Evolutionary conservation across 2,113 vertebrate genomes (phyloP).

Genomic region (Meriones unguiculatus): DNA sequence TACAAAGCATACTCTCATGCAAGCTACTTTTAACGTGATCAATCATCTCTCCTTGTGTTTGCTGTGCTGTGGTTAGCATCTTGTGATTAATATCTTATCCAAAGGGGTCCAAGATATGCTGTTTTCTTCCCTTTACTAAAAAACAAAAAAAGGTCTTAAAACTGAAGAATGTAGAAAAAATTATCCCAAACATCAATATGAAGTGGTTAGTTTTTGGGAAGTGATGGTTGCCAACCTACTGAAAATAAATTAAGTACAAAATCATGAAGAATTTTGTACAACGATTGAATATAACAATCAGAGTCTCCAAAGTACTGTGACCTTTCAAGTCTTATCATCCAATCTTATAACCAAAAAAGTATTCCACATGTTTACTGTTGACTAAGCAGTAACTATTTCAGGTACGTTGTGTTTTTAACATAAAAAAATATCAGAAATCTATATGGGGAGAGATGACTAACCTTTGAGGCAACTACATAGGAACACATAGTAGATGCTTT

Average conservation of each 20-base stretch:
- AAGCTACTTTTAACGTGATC: slow-evolving; percentile 54
- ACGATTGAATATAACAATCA: not conserved
- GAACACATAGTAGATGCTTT: not conserved
- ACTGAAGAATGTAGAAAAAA: slow-evolving; percentile 10
- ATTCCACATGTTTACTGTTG: not conserved
- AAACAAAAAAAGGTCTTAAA: slow-evolving; percentile 9
- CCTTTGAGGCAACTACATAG: not conserved
- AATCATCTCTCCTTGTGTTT: slow-evolving; percentile 27
- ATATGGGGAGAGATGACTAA: not conserved
- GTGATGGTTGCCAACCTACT: not conserved
- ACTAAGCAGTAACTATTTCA: slow-evolving; percentile 15
- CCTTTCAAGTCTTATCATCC: not conserved
- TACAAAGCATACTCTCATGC: slow-evolving; percentile 43
- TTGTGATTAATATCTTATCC: slow-evolving; percentile 18
- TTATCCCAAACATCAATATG: not conserved
- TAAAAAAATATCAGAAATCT: not conserved
- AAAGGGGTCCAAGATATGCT: not conserved
- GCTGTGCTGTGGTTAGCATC: not conserved
- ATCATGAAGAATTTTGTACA: not conserved
- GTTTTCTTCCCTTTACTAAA: not conserved
- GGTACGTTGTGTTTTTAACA: not conserved
- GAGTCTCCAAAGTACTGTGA: not conserved
- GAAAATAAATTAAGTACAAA: slow-evolving; percentile 37
- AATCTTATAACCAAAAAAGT: not conserved
- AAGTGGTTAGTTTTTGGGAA: slow-evolving; percentile 29